These are phyloP conservation scores for Diarsia rubi DNA, from an alignment of 2,888 invertebrate genomes.

Conservation along the genomic window DNA sequence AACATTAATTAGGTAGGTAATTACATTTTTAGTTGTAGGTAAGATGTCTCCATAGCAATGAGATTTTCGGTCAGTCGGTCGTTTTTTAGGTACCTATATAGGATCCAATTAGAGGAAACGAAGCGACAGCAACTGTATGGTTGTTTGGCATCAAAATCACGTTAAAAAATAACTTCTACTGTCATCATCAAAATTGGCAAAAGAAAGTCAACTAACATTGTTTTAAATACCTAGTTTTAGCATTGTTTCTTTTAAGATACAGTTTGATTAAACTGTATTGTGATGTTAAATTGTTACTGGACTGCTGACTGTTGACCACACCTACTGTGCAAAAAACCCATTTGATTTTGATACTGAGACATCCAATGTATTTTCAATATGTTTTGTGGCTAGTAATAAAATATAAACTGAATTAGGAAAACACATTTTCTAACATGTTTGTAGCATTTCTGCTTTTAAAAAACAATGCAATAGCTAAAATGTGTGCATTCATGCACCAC, in stretches of 20 bases:
- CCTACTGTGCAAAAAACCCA: background rate
- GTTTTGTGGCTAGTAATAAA: background rate
- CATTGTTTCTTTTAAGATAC: no score
- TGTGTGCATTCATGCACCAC: constrained; percentile 42
- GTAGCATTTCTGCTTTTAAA: background rate
- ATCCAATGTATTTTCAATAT: background rate
- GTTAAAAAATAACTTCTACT: background rate
- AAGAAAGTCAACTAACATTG: no score
- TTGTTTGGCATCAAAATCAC: background rate
- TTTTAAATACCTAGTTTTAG: background rate
- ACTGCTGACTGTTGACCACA: background rate
- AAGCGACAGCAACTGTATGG: background rate
- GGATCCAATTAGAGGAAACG: background rate
- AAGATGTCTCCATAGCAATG: no score
- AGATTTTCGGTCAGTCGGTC: no score
- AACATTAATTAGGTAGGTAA: no score
- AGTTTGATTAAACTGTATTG: no score
- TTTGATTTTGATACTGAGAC: background rate
- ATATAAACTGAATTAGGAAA: background rate
- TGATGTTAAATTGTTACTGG: background rate
- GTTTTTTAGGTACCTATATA: no score
- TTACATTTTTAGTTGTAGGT: no score
- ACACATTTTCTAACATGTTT: constrained; percentile 6
- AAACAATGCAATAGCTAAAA: constrained; percentile 32
- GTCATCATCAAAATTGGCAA: background rate